Evolutionary conservation across 2,797 vertebrate species (phyloP), one percentile per base, ranked within the genome.

Genomic region (Notamacropus eugenii): DNA sequence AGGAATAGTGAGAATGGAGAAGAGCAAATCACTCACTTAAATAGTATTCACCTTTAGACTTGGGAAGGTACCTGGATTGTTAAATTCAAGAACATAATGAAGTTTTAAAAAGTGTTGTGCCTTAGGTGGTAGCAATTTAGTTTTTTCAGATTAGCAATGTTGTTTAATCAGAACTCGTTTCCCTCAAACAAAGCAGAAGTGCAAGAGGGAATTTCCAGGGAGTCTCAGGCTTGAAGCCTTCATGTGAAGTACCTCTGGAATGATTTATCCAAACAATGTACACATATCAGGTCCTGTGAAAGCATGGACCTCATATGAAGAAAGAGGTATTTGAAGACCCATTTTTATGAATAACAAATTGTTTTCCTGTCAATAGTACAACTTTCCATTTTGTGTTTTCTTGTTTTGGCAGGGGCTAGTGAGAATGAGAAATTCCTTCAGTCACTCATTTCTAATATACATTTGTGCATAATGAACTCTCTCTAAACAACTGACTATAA

Each of bases 61-160:
- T 91, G n/a, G 94, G 92, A 98, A 96, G 1, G 5, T 0, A 22
- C 59, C 94, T 94, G 96, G 92, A 97, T 97, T 96, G 27, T 5
- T 93, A 96, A 97, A 96, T 90, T 96, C 55, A 93, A 96, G 91
- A 95, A 95, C 16, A 9, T 46, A 52, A 91, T 91, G 91, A 1
- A 94, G 90, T 19, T 87, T 87, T 27, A 93, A 95, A 54, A 95
- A 56, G 31, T 55, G 62, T 92, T 92, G 50, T 95, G 93, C 94
- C 90, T 91, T 92, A 91, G 82, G 67, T 67, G 50, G 55, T 91
- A 97, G 0, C 1, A 91, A 11, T 90, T 50, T 46, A 46, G 95
- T 97, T 94, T 67, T 92, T 94, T 10, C 2, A 56, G 87, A 94
- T 14, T 55, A 54, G 91, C 27, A 92, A 74, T 82, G 24, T 28